phyloP scores from a whole-genome alignment of 2,113 vertebrate genomes.

The Meles meles region DNA sequence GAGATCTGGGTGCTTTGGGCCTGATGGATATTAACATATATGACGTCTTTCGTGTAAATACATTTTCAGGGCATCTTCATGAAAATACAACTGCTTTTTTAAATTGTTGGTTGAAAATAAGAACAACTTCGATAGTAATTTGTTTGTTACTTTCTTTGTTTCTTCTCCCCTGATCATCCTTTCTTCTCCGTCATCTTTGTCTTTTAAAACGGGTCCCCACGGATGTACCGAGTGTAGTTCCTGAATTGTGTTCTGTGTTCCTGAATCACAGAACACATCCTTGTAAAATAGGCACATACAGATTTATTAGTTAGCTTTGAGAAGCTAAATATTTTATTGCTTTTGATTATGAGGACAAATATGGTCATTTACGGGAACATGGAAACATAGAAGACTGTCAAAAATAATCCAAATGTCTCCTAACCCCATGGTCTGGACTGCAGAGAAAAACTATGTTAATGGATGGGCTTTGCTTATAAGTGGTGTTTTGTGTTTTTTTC shows the following conservation, averaged over 20 bases:
- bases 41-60: neutral
- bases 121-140: neutral
- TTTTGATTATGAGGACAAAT: neutral
- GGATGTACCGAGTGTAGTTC: neutral
- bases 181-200: neutral
- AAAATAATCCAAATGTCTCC: neutral
- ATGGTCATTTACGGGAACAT: neutral
- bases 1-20: neutral
- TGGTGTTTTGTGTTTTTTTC: neutral
- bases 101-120: neutral
- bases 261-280: neutral
- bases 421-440: neutral
- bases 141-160: neutral
- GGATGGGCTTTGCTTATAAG: neutral
- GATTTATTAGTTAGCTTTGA: neutral
- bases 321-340: neutral
- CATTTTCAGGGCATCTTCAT: neutral
- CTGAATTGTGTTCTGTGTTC: neutral
- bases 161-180: neutral
- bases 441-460: neutral
- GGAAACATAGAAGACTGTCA: neutral
- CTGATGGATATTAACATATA: neutral
- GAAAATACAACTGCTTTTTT: neutral
- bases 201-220: neutral
- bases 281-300: neutral